phyloP scores from a whole-genome alignment of 2,888 invertebrate species.

The Stictocephala bisonia region DNA sequence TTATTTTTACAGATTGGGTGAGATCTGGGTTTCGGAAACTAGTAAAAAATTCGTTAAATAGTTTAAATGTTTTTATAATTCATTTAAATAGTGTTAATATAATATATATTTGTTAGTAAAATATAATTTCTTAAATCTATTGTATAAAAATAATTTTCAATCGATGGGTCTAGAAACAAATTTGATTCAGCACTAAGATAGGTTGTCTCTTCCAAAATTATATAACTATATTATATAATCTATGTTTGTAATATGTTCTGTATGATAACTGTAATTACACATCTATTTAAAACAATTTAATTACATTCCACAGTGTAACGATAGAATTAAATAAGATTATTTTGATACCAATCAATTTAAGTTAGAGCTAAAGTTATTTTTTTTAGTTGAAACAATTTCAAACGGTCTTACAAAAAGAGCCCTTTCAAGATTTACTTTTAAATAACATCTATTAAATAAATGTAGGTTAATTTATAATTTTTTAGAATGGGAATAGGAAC shows the following conservation, averaged over 20 bases:
- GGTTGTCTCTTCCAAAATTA: background rate
- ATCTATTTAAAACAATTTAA: too few species aligned
- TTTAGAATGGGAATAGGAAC: too few species aligned
- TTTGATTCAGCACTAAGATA: background rate
- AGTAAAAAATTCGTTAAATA: constrained; percentile 33
- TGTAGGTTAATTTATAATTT: too few species aligned
- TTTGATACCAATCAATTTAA: too few species aligned
- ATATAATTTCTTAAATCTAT: constrained; percentile 32
- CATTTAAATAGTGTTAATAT: background rate
- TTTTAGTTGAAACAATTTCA: too few species aligned
- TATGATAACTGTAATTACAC: too few species aligned
- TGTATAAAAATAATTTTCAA: background rate
- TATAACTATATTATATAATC: background rate
- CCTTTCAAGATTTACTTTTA: too few species aligned
- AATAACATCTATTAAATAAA: too few species aligned
- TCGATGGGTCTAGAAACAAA: background rate
- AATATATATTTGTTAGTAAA: constrained; percentile 30
- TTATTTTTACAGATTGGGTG: constrained; percentile 24
- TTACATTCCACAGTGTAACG: too few species aligned
- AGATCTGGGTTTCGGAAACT: constrained; percentile 21
- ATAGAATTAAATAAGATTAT: too few species aligned
- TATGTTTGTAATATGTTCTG: background rate
- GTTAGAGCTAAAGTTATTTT: too few species aligned
- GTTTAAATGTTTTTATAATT: constrained; percentile 7
- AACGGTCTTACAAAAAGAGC: too few species aligned